Conservation (phyloP, 2,113 vertebrate genomes). For the Petaurus breviceps region DNA sequence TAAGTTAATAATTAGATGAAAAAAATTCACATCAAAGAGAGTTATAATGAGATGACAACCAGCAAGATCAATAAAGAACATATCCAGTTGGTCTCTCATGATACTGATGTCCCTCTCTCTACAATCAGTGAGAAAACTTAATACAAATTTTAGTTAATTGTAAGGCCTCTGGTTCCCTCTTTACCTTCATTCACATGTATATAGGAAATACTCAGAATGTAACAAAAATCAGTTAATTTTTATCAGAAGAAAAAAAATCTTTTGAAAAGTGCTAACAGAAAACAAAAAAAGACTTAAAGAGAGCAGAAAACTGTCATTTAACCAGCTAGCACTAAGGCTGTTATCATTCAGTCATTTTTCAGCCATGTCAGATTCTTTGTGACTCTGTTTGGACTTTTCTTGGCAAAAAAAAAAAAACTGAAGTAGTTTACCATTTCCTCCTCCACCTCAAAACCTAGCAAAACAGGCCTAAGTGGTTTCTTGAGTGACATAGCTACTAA, state of each 20-base stretch:
- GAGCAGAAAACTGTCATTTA: not conserved
- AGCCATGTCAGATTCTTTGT: not conserved
- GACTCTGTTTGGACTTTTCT: not conserved
- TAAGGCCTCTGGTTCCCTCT: not conserved
- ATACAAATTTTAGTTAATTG: not conserved
- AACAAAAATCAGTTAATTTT: not conserved
- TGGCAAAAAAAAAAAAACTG: not conserved
- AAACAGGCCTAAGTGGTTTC: not conserved
- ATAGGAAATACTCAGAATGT: not conserved
- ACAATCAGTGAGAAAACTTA: not conserved
- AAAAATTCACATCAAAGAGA: not conserved
- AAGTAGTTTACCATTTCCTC: not conserved
- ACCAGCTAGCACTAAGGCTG: not conserved
- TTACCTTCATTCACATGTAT: not conserved
- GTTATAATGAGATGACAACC: not conserved
- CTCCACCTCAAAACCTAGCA: not conserved
- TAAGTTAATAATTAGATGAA: not conserved
- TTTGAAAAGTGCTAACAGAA: not conserved
- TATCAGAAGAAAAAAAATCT: not conserved
- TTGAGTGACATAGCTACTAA: not conserved
- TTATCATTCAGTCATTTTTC: not conserved
- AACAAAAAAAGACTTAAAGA: not conserved
- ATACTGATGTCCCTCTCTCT: not conserved
- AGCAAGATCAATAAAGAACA: not conserved
- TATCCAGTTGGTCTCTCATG: not conserved